A percentile compares a stretch with the other conserved stretches of the same genome.
phyloP scores from a whole-genome alignment of 1,140 invertebrate species.

The Rhyzopertha dominica region DNA sequence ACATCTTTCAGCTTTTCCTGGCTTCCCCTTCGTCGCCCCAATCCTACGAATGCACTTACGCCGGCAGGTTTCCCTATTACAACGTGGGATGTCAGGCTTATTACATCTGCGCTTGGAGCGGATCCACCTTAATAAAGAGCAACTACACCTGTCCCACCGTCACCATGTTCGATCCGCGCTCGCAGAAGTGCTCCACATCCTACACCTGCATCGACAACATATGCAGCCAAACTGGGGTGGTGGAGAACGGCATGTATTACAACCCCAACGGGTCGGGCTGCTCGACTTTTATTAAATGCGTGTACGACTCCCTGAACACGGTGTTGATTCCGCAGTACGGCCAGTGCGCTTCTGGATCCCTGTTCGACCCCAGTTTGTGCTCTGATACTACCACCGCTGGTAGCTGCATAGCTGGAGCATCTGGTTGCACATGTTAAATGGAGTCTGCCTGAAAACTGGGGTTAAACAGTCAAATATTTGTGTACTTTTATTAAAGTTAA shows the following conservation, averaged over 20 bases:
- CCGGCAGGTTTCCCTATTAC: conserved; percentile 7
- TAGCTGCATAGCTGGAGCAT: too few species aligned
- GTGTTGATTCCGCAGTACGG: too few species aligned
- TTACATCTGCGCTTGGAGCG: conserved; percentile 3
- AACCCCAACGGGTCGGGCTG: conserved; percentile 9
- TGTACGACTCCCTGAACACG: too few species aligned
- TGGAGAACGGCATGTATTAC: conserved; percentile 1
- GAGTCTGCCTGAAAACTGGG: too few species aligned
- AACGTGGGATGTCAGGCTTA: conserved; percentile 5
- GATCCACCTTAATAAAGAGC: conserved; percentile 3
- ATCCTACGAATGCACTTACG: conserved; percentile 4
- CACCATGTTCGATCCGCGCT: conserved; percentile 7
- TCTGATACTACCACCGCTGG: too few species aligned
- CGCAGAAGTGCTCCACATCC: conserved; percentile 3
- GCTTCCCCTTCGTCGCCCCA: too few species aligned
- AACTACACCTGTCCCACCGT: conserved; percentile 10
- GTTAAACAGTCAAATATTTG: too few species aligned
- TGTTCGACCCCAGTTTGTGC: too few species aligned
- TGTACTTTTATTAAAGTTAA: too few species aligned
- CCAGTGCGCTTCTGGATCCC: too few species aligned
- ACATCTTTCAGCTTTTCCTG: too few species aligned
- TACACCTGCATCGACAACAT: conserved; percentile 10
- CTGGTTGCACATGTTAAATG: too few species aligned
- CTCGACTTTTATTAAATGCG: conserved; percentile 7
- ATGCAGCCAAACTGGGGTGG: conserved; percentile 1